Conservation (phyloP, 2,888 invertebrate genomes). For the Ethmia dodecea region DNA sequence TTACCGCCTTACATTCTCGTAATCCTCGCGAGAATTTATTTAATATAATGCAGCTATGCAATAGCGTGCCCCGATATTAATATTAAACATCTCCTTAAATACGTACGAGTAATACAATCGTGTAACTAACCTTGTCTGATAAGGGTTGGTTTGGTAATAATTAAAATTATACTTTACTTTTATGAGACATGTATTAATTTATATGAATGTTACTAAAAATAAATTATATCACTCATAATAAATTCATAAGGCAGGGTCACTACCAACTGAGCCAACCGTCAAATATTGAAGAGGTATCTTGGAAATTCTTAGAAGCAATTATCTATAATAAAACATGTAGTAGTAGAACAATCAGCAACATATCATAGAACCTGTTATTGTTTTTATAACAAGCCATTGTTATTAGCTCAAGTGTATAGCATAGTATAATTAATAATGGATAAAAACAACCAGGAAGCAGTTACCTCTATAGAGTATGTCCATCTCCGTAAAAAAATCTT, state of each 20-base stretch:
- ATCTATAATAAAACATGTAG: neutral
- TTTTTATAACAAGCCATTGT: conserved; percentile 50
- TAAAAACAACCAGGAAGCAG: conserved; percentile 42
- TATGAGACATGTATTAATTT: too few relatives aligned
- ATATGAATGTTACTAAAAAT: too few relatives aligned
- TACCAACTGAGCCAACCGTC: too few relatives aligned
- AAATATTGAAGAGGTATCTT: too few relatives aligned
- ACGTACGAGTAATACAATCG: conserved; percentile 24
- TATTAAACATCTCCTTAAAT: conserved; percentile 43
- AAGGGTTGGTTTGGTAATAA: too few relatives aligned
- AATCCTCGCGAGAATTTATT: too few relatives aligned
- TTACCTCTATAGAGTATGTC: conserved; percentile 28
- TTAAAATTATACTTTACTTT: too few relatives aligned
- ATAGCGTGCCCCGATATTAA: too few relatives aligned
- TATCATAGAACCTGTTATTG: conserved; percentile 28
- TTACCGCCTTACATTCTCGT: too few relatives aligned
- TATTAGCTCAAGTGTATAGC: conserved; percentile 27
- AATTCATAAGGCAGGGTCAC: too few relatives aligned
- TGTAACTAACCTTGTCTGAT: conserved; percentile 17
- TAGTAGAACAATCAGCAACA: conserved; percentile 16
- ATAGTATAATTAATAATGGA: conserved; percentile 29
- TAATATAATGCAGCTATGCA: too few relatives aligned
- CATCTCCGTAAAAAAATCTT: conserved; percentile 8
- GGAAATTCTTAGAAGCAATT: neutral
- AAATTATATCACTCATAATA: too few relatives aligned